Evolutionary conservation across 2,888 invertebrate species (phyloP).

Genomic region (Cenopis cana): DNA sequence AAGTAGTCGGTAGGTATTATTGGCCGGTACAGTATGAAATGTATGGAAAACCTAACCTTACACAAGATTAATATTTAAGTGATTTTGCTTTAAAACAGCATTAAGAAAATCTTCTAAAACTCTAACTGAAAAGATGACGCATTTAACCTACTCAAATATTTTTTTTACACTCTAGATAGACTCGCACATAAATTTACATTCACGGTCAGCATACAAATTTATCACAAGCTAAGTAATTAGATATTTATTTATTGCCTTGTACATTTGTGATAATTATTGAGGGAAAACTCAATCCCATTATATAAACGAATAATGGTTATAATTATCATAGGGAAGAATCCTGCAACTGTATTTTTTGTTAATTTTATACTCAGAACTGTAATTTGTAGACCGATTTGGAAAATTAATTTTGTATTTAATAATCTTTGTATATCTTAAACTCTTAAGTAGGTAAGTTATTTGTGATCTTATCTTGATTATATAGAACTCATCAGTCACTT

Average conservation of each 20-base stretch:
- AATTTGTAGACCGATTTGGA: no score
- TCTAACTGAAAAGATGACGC: neutral
- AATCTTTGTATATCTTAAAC: no score
- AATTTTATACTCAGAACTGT: neutral
- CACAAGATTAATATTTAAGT: neutral
- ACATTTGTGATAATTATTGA: conserved; percentile 5
- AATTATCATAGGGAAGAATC: neutral
- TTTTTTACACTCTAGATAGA: neutral
- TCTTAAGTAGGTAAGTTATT: neutral
- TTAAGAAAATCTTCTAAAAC: neutral
- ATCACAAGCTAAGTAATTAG: conserved; percentile 29
- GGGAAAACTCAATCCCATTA: no score
- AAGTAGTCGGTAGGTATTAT: no score
- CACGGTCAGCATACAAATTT: neutral
- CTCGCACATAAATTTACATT: conserved; percentile 17
- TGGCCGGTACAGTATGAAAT: conserved; percentile 3
- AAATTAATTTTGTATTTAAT: no score
- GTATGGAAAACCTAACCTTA: conserved; percentile 7
- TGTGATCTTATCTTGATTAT: neutral
- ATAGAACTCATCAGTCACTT: conserved; percentile 32
- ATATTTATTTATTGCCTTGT: conserved; percentile 12
- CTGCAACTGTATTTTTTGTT: no score
- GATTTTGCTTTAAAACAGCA: conserved; percentile 25
- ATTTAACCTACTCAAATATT: conserved; percentile 8
- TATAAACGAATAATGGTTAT: no score